phyloP scores from a whole-genome alignment of 2,797 vertebrate species.

The Natrix natrix region DNA sequence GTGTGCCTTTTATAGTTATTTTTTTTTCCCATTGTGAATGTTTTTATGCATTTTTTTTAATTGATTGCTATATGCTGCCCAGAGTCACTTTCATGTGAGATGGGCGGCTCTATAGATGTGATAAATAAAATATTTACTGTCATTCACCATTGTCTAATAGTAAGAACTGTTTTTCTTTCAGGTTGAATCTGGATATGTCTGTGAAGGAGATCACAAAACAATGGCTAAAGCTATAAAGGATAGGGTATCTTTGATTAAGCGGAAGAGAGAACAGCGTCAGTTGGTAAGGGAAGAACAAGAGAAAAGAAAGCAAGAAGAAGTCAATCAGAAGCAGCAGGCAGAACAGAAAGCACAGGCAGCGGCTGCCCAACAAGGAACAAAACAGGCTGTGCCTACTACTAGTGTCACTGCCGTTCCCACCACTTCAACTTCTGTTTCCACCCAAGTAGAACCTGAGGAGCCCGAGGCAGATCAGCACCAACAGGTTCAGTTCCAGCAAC shows the following conservation, averaged over 20 bases:
- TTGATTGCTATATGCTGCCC: not conserved
- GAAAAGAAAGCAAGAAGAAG: slow-evolving; percentile 86
- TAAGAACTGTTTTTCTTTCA: slow-evolving; percentile 61
- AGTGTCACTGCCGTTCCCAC: slow-evolving; percentile 58
- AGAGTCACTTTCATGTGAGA: not conserved
- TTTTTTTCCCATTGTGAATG: not conserved
- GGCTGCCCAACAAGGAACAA: slow-evolving; percentile 74
- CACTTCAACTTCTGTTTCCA: slow-evolving; percentile 72
- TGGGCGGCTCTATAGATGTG: not conserved
- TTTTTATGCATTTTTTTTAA: not conserved
- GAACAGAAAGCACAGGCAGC: slow-evolving; percentile 70
- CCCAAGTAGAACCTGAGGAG: slow-evolving; percentile 87
- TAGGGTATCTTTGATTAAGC: slow-evolving; percentile 91
- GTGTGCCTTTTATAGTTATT: not conserved
- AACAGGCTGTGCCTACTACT: slow-evolving; percentile 60
- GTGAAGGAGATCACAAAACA: slow-evolving; percentile 97
- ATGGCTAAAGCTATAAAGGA: slow-evolving; percentile 99
- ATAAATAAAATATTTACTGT: not conserved
- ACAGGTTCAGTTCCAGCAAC: slow-evolving; percentile 79
- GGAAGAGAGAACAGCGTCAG: slow-evolving; percentile 92
- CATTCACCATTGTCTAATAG: slow-evolving; percentile 18
- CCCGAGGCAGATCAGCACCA: slow-evolving; percentile 87
- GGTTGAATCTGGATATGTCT: slow-evolving; percentile 98
- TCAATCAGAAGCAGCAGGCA: slow-evolving; percentile 73
- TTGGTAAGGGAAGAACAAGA: slow-evolving; percentile 92